Percentiles rank a stretch among this genome's conserved stretches.
phyloP scores from a whole-genome alignment of 2,888 invertebrate genomes.

The Rotaria sp. region DNA sequence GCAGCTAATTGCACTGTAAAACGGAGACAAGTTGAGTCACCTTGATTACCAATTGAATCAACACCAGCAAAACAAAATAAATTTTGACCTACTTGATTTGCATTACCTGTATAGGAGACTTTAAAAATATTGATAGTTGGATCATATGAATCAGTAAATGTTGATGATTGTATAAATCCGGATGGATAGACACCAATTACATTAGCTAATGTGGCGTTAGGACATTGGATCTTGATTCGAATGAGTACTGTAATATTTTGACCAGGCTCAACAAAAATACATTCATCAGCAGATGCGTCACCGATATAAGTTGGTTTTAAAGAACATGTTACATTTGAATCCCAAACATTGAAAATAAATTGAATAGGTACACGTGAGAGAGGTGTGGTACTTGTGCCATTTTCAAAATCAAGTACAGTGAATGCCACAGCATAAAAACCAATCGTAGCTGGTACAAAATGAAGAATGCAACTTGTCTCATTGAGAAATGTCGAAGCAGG shows the following conservation, averaged over 20 bases:
- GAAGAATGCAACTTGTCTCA: background rate
- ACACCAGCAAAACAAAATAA: background rate
- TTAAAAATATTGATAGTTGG: background rate
- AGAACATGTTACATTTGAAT: background rate
- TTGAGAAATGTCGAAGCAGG: background rate
- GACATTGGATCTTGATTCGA: background rate
- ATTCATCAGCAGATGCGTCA: background rate
- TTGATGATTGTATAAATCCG: background rate
- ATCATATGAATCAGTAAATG: background rate
- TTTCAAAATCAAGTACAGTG: background rate
- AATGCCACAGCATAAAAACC: background rate
- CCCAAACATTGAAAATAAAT: background rate
- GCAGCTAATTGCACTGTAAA: background rate
- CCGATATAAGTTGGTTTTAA: background rate
- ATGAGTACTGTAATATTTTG: background rate
- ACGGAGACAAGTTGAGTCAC: background rate
- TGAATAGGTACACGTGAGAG: conserved; percentile 1
- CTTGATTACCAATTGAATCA: background rate
- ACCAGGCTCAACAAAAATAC: background rate
- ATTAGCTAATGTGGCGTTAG: background rate
- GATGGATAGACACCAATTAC: background rate
- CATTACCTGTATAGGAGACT: background rate
- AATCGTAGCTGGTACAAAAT: background rate
- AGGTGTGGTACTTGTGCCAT: background rate
- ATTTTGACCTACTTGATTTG: background rate